phyloP scores from a whole-genome alignment of 2,113 vertebrate species.

The Alexandromys fortis region DNA sequence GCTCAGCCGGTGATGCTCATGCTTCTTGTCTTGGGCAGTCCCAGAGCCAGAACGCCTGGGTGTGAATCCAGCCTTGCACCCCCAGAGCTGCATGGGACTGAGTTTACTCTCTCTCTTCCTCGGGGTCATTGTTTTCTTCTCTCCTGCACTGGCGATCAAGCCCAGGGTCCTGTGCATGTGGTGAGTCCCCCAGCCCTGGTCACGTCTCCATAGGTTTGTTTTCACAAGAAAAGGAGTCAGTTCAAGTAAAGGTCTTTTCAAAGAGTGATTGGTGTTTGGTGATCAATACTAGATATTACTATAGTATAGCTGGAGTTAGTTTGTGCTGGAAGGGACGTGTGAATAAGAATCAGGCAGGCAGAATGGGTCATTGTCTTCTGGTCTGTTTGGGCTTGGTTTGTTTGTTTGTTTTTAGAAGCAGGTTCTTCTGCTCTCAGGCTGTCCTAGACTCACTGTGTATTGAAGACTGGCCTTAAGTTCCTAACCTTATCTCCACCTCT shows the following conservation, averaged over 20 bases:
- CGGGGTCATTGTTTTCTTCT: background rate
- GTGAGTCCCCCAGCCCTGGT: background rate
- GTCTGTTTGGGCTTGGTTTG: background rate
- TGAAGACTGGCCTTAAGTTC: background rate
- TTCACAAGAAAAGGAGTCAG: slow-evolving; percentile 5
- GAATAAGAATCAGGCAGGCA: background rate
- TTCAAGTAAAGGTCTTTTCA: background rate
- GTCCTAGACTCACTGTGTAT: background rate
- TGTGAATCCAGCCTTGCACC: background rate
- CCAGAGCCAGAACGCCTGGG: background rate
- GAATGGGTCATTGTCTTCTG: background rate
- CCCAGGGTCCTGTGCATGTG: background rate
- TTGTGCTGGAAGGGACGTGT: background rate
- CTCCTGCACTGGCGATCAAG: background rate
- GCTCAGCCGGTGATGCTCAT: background rate
- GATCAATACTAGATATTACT: background rate
- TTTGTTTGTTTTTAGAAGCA: background rate
- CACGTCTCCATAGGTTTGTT: background rate
- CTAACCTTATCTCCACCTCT: background rate
- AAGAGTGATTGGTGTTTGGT: background rate
- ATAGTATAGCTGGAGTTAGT: background rate
- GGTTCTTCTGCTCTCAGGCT: background rate
- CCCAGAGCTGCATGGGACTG: background rate
- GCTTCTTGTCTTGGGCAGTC: background rate
- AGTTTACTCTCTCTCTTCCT: background rate